phyloP scores from a whole-genome alignment of 2,113 vertebrate species.

The Vicugna pacos region DNA sequence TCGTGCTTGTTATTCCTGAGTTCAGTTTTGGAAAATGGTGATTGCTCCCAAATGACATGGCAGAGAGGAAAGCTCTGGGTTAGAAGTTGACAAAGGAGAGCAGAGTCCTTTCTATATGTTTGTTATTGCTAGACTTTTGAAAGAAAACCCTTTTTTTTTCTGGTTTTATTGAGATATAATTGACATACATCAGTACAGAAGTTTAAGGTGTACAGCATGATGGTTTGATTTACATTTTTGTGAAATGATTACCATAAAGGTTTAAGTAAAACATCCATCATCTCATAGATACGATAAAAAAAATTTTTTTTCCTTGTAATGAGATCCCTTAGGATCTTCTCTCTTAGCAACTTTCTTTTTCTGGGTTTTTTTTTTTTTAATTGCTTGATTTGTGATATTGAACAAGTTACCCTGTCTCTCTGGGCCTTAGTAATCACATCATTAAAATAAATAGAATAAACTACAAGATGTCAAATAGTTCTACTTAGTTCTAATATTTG shows the following conservation, averaged over 20 bases:
- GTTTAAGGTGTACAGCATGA: too few relatives aligned
- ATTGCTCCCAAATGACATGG: background rate
- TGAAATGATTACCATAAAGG: too few relatives aligned
- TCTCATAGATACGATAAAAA: too few relatives aligned
- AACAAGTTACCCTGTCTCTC: background rate
- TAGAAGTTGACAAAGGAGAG: background rate
- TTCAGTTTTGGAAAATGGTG: background rate
- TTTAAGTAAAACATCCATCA: too few relatives aligned
- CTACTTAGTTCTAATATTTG: background rate
- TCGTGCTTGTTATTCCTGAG: background rate
- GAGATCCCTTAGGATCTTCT: too few relatives aligned
- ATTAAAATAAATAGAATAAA: background rate
- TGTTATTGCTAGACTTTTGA: background rate
- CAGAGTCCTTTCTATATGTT: background rate
- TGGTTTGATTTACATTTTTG: too few relatives aligned
- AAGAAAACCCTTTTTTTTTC: too few relatives aligned
- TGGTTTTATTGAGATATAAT: too few relatives aligned
- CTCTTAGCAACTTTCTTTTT: too few relatives aligned
- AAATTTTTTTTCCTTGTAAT: too few relatives aligned
- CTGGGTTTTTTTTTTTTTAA: too few relatives aligned
- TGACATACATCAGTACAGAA: too few relatives aligned
- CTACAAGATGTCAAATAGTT: background rate
- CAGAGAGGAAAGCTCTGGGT: background rate
- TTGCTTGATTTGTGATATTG: background rate
- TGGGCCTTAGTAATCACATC: background rate